Percentiles rank a stretch among this genome's conserved stretches.
phyloP scores from a whole-genome alignment of 2,888 invertebrate species.

The Luperina nickerlii region DNA sequence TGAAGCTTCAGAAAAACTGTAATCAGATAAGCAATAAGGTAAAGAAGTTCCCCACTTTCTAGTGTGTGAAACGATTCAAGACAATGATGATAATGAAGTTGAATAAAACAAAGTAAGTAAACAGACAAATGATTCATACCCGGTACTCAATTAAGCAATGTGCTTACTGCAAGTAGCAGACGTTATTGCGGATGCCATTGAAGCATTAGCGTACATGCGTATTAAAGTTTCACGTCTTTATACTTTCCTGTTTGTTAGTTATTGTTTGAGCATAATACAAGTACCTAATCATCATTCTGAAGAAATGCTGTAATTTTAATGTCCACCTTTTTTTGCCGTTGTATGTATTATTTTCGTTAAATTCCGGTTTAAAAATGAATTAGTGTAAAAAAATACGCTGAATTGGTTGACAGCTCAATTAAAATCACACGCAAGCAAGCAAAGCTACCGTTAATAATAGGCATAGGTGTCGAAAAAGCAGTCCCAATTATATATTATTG shows the following conservation, averaged over 20 bases:
- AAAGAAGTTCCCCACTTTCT: no score
- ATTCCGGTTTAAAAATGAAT: background rate
- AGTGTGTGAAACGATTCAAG: background rate
- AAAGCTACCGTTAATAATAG: background rate
- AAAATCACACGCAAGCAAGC: background rate
- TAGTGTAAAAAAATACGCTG: background rate
- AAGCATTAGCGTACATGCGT: background rate
- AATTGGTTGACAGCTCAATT: background rate
- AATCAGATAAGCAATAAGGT: background rate
- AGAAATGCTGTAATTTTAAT: background rate
- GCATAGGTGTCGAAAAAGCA: background rate
- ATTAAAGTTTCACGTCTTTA: background rate
- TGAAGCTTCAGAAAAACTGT: background rate
- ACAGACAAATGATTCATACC: background rate
- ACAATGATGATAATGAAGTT: background rate
- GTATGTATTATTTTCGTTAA: background rate
- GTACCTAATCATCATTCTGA: background rate
- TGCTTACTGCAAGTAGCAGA: background rate
- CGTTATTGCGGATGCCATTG: conserved; percentile 19
- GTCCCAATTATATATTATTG: background rate
- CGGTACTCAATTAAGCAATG: background rate
- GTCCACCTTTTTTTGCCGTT: background rate
- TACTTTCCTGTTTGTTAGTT: conserved; percentile 5
- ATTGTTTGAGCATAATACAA: background rate
- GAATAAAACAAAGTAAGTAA: background rate